Conservation (phyloP, 2,113 vertebrate genomes). For the Pituophis catenifer region DNA sequence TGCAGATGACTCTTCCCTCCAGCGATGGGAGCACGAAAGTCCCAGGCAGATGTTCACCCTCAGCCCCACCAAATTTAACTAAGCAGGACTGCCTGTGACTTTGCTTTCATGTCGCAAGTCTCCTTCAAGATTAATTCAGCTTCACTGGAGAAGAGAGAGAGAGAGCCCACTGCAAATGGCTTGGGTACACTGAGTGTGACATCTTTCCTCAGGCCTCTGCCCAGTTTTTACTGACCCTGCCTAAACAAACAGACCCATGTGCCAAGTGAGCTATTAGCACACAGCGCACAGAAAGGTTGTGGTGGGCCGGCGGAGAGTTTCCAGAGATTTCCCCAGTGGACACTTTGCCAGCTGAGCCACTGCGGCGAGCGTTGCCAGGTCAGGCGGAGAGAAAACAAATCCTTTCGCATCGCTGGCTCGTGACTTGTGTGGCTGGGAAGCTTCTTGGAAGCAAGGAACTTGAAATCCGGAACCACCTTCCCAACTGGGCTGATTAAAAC, state of each 20-base stretch:
- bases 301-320: not conserved
- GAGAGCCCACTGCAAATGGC: not conserved
- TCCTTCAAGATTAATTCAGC: not conserved
- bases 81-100: not conserved
- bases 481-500: not conserved
- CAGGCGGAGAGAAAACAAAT: not conserved
- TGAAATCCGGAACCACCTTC: not conserved
- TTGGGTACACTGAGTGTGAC: not conserved
- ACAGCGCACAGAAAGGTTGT: not conserved
- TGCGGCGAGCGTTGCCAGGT: not conserved
- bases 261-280: not conserved
- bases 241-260: not conserved
- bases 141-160: not conserved
- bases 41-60: not conserved
- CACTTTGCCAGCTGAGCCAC: not conserved
- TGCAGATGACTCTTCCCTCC: not conserved
- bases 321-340: not conserved
- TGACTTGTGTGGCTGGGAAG: not conserved
- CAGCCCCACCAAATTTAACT: not conserved
- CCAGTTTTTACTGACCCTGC: not conserved
- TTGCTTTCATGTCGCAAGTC: not conserved
- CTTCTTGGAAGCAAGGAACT: not conserved
- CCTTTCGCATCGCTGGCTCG: not conserved
- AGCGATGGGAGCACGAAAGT: not conserved
- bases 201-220: not conserved